These are phyloP conservation scores for Poeciliopsis gracilis DNA, from an alignment of 2,797 vertebrate species.

Conservation along the genomic window DNA sequence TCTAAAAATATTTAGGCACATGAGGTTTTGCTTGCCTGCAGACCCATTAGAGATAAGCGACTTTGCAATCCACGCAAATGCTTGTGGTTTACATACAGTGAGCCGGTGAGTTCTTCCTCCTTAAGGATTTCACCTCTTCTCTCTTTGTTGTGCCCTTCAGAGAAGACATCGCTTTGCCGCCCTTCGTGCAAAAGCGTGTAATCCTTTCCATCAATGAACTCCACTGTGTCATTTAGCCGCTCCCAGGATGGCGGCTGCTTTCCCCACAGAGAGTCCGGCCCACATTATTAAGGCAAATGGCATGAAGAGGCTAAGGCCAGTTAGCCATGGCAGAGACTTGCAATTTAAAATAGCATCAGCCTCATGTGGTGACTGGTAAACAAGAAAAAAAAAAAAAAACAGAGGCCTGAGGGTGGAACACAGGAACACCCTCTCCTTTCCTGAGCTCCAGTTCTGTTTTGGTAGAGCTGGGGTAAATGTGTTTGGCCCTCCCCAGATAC, in stretches of 20 bases:
- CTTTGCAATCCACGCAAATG: conserved; percentile 40
- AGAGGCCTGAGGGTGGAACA: conserved; percentile 53
- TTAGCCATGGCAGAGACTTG: conserved; percentile 71
- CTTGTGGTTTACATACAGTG: conserved; percentile 50
- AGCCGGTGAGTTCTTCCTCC: conserved; percentile 34
- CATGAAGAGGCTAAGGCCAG: conserved; percentile 66
- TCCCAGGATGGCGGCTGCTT: conserved; percentile 74
- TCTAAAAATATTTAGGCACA: not conserved
- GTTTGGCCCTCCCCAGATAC: conserved; percentile 2
- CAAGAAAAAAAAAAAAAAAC: conserved; percentile 63
- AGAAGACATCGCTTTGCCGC: conserved; percentile 55
- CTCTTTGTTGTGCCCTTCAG: conserved; percentile 71
- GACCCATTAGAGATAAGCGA: conserved; percentile 43
- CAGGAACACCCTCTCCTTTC: conserved; percentile 35
- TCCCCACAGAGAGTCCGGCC: conserved; percentile 71
- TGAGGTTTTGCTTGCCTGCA: conserved; percentile 1
- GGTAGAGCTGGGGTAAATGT: conserved; percentile 31
- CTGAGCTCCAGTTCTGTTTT: conserved; percentile 43
- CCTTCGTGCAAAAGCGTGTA: conserved; percentile 70
- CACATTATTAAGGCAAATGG: conserved; percentile 80
- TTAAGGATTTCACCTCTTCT: conserved; percentile 51
- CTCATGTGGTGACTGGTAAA: conserved; percentile 76
- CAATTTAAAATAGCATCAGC: conserved; percentile 80
- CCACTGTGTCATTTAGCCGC: conserved; percentile 78
- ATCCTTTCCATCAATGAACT: conserved; percentile 82